Conservation (phyloP, 2,113 vertebrate species). For the Ptilonorhynchus violaceus region DNA sequence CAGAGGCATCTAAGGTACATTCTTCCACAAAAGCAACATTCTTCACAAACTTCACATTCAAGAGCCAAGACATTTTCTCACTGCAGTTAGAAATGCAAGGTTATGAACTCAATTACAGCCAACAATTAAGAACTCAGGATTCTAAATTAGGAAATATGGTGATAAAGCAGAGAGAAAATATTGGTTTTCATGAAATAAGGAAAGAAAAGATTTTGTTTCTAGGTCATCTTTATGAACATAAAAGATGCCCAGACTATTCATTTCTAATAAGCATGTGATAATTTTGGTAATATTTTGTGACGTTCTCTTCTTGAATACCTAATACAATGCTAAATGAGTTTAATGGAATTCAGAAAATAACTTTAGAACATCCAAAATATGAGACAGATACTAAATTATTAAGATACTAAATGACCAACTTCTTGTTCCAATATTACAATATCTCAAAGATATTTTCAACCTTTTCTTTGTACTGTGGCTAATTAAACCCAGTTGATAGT, state of each 20-base stretch:
- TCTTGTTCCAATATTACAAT: slow-evolving; percentile 14
- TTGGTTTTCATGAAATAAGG: background rate
- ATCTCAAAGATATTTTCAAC: slow-evolving; percentile 6
- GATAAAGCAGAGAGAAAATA: background rate
- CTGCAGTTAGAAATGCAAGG: background rate
- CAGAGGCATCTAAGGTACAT: background rate
- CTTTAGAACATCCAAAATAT: background rate
- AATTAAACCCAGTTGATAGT: slow-evolving; percentile 15
- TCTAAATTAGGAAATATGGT: background rate
- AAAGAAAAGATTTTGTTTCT: background rate
- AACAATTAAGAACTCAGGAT: background rate
- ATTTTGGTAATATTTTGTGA: background rate
- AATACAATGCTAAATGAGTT: background rate
- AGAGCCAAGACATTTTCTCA: background rate
- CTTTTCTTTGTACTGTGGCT: background rate
- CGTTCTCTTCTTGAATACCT: background rate
- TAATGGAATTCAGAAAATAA: slow-evolving; percentile 9
- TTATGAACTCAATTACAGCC: background rate
- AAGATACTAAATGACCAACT: slow-evolving; percentile 6
- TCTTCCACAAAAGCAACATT: slow-evolving; percentile 26
- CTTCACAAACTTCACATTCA: slow-evolving; percentile 7
- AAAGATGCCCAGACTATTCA: background rate
- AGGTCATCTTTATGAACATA: background rate
- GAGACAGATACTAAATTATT: slow-evolving; percentile 31
- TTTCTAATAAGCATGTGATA: background rate